Percentiles rank a stretch among this genome's conserved stretches.
Conservation (phyloP, 2,888 invertebrate species). For the Rhogogaster chlorosoma region DNA sequence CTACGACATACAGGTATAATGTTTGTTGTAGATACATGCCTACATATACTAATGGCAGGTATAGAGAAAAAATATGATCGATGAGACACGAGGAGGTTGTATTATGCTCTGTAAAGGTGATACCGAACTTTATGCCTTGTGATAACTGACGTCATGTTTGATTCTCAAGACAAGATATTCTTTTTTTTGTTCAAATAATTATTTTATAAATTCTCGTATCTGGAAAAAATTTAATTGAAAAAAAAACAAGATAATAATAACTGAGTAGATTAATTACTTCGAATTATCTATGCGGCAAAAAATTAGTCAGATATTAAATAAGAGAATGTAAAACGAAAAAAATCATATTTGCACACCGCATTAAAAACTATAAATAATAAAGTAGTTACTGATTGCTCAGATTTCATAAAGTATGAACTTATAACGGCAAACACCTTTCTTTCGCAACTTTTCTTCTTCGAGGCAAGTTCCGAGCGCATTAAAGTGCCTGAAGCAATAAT, state of each 20-base stretch:
- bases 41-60: neutral
- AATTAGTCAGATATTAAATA: neutral
- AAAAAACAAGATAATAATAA: neutral
- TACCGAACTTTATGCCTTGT: neutral
- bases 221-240: neutral
- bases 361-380: neutral
- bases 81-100: neutral
- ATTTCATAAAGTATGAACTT: neutral
- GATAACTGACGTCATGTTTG: conserved; percentile 3
- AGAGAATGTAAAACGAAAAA: neutral
- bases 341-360: neutral
- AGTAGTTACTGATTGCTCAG: conserved; percentile 8
- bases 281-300: neutral
- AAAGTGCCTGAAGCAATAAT: conserved; percentile 5
- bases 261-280: neutral
- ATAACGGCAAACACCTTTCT: neutral
- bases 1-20: neutral
- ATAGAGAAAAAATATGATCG: conserved; percentile 8
- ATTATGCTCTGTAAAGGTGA: neutral
- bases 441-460: neutral
- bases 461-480: neutral
- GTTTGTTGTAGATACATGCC: neutral
- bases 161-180: neutral
- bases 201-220: neutral
- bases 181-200: neutral